These are phyloP conservation scores for Lacerta viridis DNA, from an alignment of 2,797 vertebrate species.

Conservation along the genomic window DNA sequence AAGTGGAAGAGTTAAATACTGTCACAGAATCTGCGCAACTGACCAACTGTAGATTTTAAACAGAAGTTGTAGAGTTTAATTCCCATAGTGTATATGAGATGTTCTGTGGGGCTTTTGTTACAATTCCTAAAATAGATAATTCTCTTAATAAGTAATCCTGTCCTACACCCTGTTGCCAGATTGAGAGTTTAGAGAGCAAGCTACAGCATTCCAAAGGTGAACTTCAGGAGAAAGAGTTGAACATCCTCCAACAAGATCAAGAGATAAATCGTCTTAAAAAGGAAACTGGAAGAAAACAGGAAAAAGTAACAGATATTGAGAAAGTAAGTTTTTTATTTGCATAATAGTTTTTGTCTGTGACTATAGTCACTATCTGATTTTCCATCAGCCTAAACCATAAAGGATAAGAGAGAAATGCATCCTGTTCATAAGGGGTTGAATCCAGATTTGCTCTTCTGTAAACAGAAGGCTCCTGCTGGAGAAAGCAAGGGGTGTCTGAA, in stretches of 20 bases:
- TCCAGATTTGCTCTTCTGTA: no score
- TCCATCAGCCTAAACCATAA: slow-evolving; percentile 1
- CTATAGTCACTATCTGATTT: no score
- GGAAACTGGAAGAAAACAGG: slow-evolving; percentile 74
- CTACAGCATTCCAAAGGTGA: slow-evolving; percentile 79
- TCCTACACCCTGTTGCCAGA: slow-evolving; percentile 69
- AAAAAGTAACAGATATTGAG: slow-evolving; percentile 68
- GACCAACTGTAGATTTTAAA: background rate
- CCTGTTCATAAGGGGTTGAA: background rate
- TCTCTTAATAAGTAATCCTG: background rate
- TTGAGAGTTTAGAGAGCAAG: slow-evolving; percentile 79
- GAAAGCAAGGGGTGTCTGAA: background rate
- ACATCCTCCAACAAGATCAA: slow-evolving; percentile 81
- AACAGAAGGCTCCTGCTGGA: background rate
- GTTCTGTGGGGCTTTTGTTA: background rate
- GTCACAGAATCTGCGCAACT: background rate
- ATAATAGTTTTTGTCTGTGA: background rate
- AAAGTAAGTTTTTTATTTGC: slow-evolving; percentile 73
- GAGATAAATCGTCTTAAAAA: slow-evolving; percentile 81
- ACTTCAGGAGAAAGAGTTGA: slow-evolving; percentile 81
- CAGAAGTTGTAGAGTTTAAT: background rate
- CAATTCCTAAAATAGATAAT: background rate
- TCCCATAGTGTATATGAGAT: background rate
- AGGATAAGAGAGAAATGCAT: background rate
- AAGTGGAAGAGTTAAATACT: background rate